Base-by-base conservation (phyloP, 1,140 invertebrate species). In the Heliconius nattereri region DNA sequence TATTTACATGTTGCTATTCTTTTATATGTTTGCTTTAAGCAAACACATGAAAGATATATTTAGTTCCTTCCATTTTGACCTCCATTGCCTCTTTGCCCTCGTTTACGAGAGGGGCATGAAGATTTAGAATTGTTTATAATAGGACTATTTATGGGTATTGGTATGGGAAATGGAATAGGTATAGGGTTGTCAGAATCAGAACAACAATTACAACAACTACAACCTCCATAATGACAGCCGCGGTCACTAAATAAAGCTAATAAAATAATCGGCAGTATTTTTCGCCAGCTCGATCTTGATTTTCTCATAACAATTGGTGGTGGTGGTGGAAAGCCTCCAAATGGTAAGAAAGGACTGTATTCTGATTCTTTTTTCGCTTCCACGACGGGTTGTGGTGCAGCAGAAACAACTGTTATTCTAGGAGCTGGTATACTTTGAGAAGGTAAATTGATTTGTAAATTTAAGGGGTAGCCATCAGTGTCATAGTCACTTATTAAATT, bases 381-480 rank as follows among this genome's bases (percentile, higher is more conserved):
- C 52, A 35, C 40, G 11, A 83, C 57, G 49, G 60, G 54, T 71
- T 70, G 35, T 29, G 84, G 78, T 23, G 77, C 66, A 71, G 82
- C 66, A 19, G 85, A 75, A 76, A 90, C 75, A 11, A 87, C 57
- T n/a, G 86, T 85, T 76, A 86, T 79, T 57, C 72, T 78, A 7
- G 88, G 85, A 35, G 75, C 78, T 23, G 84, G 76, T 7, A 74
- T 23, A 52, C 57, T 81, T 23, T 79, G 79, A n/a, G 84, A 49
- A 26, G 89, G 86, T n/a, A 87, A 52, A 80, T 86, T 90, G 32
- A 90, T 85, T 84, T 90, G 84, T 37, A 90, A 76, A 78, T 78
- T 86, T 20, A 87, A 26, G 2, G 88, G 85, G 19, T 75, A 70
- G 8, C 74, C 78, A n/a, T 75, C 77, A 52, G 66, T 74, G 54